phyloP scores from a whole-genome alignment of 2,888 invertebrate species.

The Acanthococcus lagerstroemiae region DNA sequence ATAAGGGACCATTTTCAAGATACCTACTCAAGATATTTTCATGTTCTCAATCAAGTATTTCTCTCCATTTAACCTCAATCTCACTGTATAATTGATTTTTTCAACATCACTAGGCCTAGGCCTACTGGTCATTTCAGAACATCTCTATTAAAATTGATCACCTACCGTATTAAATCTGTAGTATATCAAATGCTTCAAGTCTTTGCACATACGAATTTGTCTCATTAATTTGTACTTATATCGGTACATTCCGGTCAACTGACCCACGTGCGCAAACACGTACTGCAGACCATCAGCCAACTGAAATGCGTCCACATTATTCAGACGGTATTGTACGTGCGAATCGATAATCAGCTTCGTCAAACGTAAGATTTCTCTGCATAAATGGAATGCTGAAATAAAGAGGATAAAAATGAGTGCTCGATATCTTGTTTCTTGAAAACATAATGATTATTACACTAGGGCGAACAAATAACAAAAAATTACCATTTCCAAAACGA shows the following conservation, averaged over 20 bases:
- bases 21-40: too few species aligned
- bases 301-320: conserved; percentile 99
- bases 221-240: conserved; percentile 98
- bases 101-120: too few species aligned
- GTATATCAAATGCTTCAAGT: conserved; percentile 97
- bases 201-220: conserved; percentile 99
- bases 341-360: conserved; percentile 98
- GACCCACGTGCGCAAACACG: conserved; percentile 98
- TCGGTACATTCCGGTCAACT: conserved; percentile 98
- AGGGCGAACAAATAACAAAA: background rate
- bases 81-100: too few species aligned
- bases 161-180: conserved; percentile 95
- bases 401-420: too few species aligned
- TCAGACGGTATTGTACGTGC: conserved; percentile 96
- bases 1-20: too few species aligned
- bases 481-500: conserved; percentile 79
- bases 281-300: conserved; percentile 96
- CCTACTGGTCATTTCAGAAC: too few species aligned
- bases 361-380: conserved; percentile 94
- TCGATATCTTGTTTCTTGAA: conserved; percentile 2
- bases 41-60: too few species aligned
- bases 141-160: too few species aligned
- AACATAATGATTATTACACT: background rate
- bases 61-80: too few species aligned
- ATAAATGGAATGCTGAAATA: conserved; percentile 89